Base-by-base conservation (phyloP, 2,797 vertebrate species). In the Avahi laniger region DNA sequence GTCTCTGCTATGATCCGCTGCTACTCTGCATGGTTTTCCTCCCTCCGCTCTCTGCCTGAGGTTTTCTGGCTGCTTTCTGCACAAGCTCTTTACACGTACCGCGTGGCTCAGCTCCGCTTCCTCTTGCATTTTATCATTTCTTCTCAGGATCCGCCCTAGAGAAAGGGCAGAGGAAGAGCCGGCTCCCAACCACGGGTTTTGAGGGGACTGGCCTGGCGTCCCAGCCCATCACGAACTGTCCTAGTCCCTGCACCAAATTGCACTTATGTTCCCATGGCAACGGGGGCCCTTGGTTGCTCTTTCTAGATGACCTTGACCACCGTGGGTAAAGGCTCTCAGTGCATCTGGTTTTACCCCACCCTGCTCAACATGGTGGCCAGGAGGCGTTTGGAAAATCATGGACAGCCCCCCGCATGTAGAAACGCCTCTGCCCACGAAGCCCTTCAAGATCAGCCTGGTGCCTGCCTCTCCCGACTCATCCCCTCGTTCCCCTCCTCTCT, bases 41-140 rank as follows among this genome's bases (percentile, higher is more conserved):
- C 82, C 88, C 57, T 80, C 87, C 4, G 4, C 87, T 65, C 57
- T 38, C 93, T 93, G 96, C 89, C 93, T 48, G 38, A 69, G 61
- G 81, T 69, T 70, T 96, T 46, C 87, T 70, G 88, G 70, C 81
- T 89, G 70, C 81, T 89, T 96, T 84, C 76, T 92, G 84, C 83
- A 59, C 70, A 81, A 54, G 67, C 80, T 93, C 79, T 81, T 69
- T 69, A 63, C 80, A 69, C 30, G 61, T 38, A 15, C 38, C 48
- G 22, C 35, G 28, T 8, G 80, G 59, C 28, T 12, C 22, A 52
- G 52, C 76, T 78, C 65, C n/a, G 80, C 70, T 84, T 87, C 61
- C 26, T 54, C 89, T 73, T 28, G 57, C 33, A 20, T 72, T 87
- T 24, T 83, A 30, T 92, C 94, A 93, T 94, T 57, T 22, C 82